Evolutionary conservation across 2,888 invertebrate species (phyloP), one percentile per base, ranked within the genome.

Genomic region (Antitype chi): DNA sequence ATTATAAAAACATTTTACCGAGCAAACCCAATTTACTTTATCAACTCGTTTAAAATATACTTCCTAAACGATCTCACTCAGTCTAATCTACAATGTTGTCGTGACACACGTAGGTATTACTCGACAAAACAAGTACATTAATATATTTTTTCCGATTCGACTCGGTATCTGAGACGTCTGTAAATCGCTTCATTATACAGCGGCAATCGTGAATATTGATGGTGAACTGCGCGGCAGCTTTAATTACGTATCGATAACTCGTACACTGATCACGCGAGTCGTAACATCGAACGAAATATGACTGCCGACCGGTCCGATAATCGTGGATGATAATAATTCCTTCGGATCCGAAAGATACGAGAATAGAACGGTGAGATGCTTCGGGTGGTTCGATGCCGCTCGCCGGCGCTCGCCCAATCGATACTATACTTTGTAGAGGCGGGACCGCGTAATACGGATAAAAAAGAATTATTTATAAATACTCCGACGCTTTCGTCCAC

Each of bases 381-480:
- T 77, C 80, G 85, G 76, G 83, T 83, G 87, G 81, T 86, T 87
- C 88, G 86, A 89, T 89, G 87, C 88, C 89, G 87, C 85, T 89
- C 89, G 88, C 87, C 80, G 76, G 76, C 90, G 89, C 85, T 90
- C 90, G 89, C 71, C 92, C 92, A 95, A 95, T 95, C 94, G 88
- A 94, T 94, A 94, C 88, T 64, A 88, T 91, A 92, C 94, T 92
- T 93, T 93, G 93, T 94, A 91, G 92, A 90, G 89, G 90, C 90
- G 90, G 91, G 87, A 86, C 86, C 77, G 85, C 76, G 86, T 83
- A 85, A 76, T 83, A 86, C 81, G 81, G 87, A 88, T 87, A 89
- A 89, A 89, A 90, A 90, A 90, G 28, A 70, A 82, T 74, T 85
- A 90, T 88, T 90, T 91, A 88, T 88, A 90, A 89, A 92, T 89